A percentile compares a stretch with the other conserved stretches of the same genome.
Conservation (phyloP, 2,888 invertebrate species). For the Melanophora roralis region DNA sequence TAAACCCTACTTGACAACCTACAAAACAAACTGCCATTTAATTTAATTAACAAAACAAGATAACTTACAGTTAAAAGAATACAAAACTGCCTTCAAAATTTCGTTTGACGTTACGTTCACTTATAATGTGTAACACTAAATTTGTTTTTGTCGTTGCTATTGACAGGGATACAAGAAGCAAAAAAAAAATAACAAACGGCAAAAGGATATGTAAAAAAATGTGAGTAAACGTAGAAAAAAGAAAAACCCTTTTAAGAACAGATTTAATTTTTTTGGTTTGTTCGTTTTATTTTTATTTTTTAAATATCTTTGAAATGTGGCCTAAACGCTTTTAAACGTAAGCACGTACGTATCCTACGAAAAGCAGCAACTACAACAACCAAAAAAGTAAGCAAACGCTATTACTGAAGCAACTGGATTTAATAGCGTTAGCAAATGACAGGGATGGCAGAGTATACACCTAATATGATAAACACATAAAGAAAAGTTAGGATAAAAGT, state of each 20-base stretch:
- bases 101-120: background rate
- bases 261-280: constrained; percentile 52
- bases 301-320: constrained; percentile 46
- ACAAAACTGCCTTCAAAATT: too few relatives aligned
- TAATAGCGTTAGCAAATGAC: constrained; percentile 44
- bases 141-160: constrained; percentile 14
- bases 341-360: constrained; percentile 47
- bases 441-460: constrained; percentile 28
- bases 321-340: constrained; percentile 43
- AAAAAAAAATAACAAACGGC: background rate
- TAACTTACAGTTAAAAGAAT: too few relatives aligned
- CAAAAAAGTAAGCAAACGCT: constrained; percentile 30
- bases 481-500: background rate
- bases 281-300: constrained; percentile 25
- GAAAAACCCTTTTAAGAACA: constrained; percentile 53
- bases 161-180: constrained; percentile 14
- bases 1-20: too few relatives aligned
- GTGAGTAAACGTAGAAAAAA: background rate
- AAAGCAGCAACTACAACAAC: constrained; percentile 2
- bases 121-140: background rate
- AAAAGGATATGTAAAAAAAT: background rate
- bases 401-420: constrained; percentile 31
- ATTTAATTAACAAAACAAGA: too few relatives aligned
- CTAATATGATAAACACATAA: background rate
- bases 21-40: too few relatives aligned